Base-by-base conservation (phyloP, 2,888 invertebrate species). In the Tyria jacobaeae region DNA sequence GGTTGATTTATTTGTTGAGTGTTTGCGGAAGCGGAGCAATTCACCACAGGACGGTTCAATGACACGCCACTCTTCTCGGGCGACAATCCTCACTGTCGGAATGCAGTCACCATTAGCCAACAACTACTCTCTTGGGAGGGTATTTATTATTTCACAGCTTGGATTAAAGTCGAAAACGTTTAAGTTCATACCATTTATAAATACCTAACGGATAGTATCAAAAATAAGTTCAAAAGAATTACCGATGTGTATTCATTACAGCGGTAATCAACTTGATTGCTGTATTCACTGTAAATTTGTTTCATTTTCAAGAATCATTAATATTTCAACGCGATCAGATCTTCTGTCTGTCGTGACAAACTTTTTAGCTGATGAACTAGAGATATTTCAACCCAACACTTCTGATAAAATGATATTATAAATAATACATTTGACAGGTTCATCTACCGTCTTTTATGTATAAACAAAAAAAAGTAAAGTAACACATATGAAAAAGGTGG, bases 21-120 rank as follows among this genome's bases (percentile, higher is more conserved):
- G 81, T 77, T 85, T 81, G 80, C 88, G 87, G 88, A 89, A 89
- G 83, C 87, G 76, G 82, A 78, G 83, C 85, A 83, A 84, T 89
- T 88, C 84, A 86, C 85, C 75, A 85, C 85, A 83, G 81, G 84
- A 78, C 81, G 82, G 92, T 91, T 92, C 92, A 90, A 86, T 85
- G 91, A 91, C 91, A 88, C 88, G 80, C 65, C 79, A 79, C 76
- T 80, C 79, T 83, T 80, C 85, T 77, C 78, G 71, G 79, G 75
- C 81, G 81, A 81, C 82, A 82, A 80, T 81, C 78, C 82, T 80
- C 80, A 80, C 78, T 79, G 76, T 75, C 75, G 89, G 89, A 89
- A 89, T 89, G 89, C 87, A 84, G 86, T 77, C 74, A 83, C 79
- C 76, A 83, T 82, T 83, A 83, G 75, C 78, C 71, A 77, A 69